Conservation (phyloP, 2,113 vertebrate species). For the Corythoichthys haematopterus region DNA sequence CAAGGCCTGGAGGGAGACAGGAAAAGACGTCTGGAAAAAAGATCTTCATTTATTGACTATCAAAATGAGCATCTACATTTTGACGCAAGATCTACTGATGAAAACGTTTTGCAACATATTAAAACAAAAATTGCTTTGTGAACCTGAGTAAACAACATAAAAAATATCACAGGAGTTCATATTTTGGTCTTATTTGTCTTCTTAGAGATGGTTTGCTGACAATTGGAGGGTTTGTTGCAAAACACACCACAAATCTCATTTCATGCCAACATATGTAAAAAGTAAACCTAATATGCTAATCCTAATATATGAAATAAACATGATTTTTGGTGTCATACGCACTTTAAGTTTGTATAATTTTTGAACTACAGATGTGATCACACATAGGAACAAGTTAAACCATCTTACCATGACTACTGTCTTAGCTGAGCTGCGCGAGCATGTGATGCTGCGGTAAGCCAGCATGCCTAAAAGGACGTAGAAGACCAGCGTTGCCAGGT, state of each 20-base stretch:
- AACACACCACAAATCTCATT: slow-evolving; percentile 27
- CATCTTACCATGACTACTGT: slow-evolving; percentile 87
- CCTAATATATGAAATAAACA: too few species aligned
- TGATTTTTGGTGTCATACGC: too few species aligned
- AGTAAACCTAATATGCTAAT: neutral
- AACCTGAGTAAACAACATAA: slow-evolving; percentile 28
- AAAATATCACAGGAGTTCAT: slow-evolving; percentile 4
- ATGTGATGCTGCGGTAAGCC: slow-evolving; percentile 80
- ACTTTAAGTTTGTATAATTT: neutral
- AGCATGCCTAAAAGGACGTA: slow-evolving; percentile 81
- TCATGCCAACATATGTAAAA: neutral
- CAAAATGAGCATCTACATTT: slow-evolving; percentile 14
- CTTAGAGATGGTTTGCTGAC: slow-evolving; percentile 51
- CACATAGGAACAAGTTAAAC: neutral
- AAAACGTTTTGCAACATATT: slow-evolving; percentile 45
- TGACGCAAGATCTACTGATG: neutral
- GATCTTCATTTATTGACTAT: neutral
- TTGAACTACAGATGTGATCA: neutral
- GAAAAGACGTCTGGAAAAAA: neutral
- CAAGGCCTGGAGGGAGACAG: slow-evolving; percentile 76
- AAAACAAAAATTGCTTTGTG: slow-evolving; percentile 10
- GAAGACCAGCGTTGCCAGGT: slow-evolving; percentile 86
- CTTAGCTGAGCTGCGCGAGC: slow-evolving; percentile 84
- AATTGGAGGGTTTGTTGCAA: slow-evolving; percentile 33
- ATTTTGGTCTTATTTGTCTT: slow-evolving; percentile 35